These are phyloP conservation scores for Herminia tarsipennalis DNA, from an alignment of 2,888 invertebrate genomes.

Conservation along the genomic window DNA sequence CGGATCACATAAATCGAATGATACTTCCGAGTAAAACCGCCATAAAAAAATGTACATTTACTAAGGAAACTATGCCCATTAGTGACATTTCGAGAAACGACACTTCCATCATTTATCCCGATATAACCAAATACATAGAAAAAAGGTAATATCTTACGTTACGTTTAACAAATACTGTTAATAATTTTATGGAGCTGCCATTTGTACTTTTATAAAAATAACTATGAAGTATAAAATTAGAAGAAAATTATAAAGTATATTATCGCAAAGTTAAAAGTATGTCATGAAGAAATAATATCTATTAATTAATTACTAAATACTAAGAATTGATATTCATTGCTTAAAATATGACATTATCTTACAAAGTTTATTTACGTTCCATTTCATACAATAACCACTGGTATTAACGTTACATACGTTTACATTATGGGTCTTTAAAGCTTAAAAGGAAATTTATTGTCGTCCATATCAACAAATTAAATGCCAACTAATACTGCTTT, in stretches of 20 bases:
- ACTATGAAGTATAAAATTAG: too few species aligned
- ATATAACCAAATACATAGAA: too few species aligned
- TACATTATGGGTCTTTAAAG: constrained; percentile 38
- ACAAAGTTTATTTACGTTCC: constrained; percentile 27
- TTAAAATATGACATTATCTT: constrained; percentile 23
- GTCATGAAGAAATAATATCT: constrained; percentile 20
- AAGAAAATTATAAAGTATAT: not conserved
- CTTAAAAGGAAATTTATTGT: constrained; percentile 44
- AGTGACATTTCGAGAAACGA: too few species aligned
- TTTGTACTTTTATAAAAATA: constrained; percentile 30
- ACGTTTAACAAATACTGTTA: too few species aligned
- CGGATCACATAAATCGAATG: too few species aligned
- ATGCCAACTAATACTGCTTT: constrained; percentile 80
- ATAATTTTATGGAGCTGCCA: too few species aligned
- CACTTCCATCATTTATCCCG: too few species aligned
- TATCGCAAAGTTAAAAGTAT: constrained; percentile 2
- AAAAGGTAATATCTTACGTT: too few species aligned
- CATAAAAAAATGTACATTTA: too few species aligned
- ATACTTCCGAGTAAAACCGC: too few species aligned
- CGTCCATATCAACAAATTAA: constrained; percentile 51
- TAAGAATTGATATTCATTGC: constrained; percentile 16
- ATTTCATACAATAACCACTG: constrained; percentile 21
- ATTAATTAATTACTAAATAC: constrained; percentile 25
- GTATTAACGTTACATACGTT: constrained; percentile 19
- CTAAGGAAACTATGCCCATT: too few species aligned